phyloP scores from a whole-genome alignment of 1,140 invertebrate genomes.

The Drosophila pachea region DNA sequence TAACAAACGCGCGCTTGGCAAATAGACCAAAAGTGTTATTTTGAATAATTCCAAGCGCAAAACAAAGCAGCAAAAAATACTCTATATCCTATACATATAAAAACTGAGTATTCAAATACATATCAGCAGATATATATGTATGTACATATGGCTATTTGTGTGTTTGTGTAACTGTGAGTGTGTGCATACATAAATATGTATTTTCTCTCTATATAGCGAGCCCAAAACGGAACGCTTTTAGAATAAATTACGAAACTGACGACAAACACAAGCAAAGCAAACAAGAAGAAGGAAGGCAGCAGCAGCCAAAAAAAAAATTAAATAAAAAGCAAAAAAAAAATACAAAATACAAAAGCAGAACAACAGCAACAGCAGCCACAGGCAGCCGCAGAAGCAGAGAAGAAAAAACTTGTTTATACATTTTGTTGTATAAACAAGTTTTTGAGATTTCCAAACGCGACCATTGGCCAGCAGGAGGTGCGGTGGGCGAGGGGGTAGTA shows the following conservation, averaged over 20 bases:
- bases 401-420: conserved; percentile 74
- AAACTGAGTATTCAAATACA: conserved; percentile 38
- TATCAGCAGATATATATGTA: conserved; percentile 20
- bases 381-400: conserved; percentile 19
- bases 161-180: conserved; percentile 15
- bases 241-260: conserved; percentile 77
- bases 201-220: conserved; percentile 58
- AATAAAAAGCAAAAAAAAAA: too few species aligned
- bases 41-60: conserved; percentile 73
- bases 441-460: conserved; percentile 74
- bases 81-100: conserved; percentile 13
- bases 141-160: conserved; percentile 11
- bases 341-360: conserved; percentile 6
- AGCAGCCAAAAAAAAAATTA: conserved; percentile 15
- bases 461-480: conserved; percentile 46
- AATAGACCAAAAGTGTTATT: conserved; percentile 74
- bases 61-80: conserved; percentile 53
- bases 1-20: conserved; percentile 29
- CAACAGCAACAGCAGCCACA: conserved; percentile 28
- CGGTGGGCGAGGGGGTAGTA: conserved; percentile 1
- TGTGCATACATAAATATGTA: conserved; percentile 42
- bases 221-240: conserved; percentile 75
- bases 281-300: conserved; percentile 43
- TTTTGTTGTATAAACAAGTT: conserved; percentile 72
- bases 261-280: conserved; percentile 61